phyloP scores from a whole-genome alignment of 2,797 vertebrate genomes.

The Acanthopagrus latus region DNA sequence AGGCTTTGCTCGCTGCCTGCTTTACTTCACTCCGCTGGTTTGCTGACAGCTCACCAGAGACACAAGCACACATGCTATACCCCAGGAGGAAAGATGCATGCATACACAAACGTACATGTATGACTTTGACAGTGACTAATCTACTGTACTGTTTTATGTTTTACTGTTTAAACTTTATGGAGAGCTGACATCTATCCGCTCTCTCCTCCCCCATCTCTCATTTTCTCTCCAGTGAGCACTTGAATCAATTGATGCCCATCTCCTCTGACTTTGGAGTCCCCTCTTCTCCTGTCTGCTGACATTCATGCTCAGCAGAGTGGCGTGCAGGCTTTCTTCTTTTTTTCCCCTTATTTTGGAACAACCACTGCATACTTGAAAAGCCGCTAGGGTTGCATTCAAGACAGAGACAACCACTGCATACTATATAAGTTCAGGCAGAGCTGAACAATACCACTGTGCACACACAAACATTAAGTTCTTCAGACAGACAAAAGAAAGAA shows the following conservation, averaged over 20 bases:
- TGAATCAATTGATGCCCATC: constrained; percentile 54
- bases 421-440: constrained; percentile 52
- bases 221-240: constrained; percentile 50
- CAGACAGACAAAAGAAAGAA: constrained; percentile 50
- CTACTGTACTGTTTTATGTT: constrained; percentile 35
- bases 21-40: constrained; percentile 34
- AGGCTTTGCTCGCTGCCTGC: constrained; percentile 45
- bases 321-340: constrained; percentile 23
- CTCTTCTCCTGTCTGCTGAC: constrained; percentile 49
- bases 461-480: constrained; percentile 32
- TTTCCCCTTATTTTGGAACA: constrained; percentile 54
- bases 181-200: constrained; percentile 35
- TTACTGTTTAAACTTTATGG: constrained; percentile 33
- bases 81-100: constrained; percentile 10
- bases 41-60: constrained; percentile 39
- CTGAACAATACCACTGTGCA: constrained; percentile 50
- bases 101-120: constrained; percentile 3
- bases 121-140: constrained; percentile 45
- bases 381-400: constrained; percentile 59
- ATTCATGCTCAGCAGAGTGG: constrained; percentile 60
- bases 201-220: constrained; percentile 24
- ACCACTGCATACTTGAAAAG: constrained; percentile 72
- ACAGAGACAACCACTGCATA: constrained; percentile 60
- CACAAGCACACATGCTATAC: constrained; percentile 3
- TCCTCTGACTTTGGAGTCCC: constrained; percentile 54